Evolutionary conservation across 2,113 vertebrate species (phyloP).

Genomic region (Alexandromys fortis): DNA sequence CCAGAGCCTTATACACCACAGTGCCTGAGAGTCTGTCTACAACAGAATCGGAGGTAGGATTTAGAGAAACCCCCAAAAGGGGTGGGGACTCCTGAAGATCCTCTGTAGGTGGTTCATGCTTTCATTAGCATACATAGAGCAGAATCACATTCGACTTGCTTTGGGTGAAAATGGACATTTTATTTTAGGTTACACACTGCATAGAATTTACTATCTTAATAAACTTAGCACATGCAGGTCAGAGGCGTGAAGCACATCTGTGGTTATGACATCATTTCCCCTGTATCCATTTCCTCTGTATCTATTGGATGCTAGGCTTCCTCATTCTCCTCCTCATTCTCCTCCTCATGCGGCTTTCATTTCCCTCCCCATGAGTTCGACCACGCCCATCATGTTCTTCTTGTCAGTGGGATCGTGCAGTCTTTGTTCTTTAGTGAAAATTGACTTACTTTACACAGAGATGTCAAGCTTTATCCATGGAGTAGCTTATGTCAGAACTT

Average conservation of each 20-base stretch:
- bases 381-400: neutral
- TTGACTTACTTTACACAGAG: neutral
- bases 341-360: neutral
- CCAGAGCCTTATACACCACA: neutral
- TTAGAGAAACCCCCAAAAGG: neutral
- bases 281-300: neutral
- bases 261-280: neutral
- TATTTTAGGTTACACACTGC: neutral
- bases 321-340: neutral
- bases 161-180: neutral
- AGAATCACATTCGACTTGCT: neutral
- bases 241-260: neutral
- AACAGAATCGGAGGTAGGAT: neutral
- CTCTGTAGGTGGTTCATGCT: neutral
- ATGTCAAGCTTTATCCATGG: neutral
- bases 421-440: conserved; percentile 1
- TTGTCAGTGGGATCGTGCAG: neutral
- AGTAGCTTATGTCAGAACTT: neutral
- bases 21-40: neutral
- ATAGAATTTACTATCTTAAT: neutral
- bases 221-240: neutral
- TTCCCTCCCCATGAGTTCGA: neutral
- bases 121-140: neutral
- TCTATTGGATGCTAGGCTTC: neutral
- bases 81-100: neutral